Percentiles rank a stretch among this genome's conserved stretches.
Conservation (phyloP, 2,888 invertebrate genomes). For the Drosophila phalerata region DNA sequence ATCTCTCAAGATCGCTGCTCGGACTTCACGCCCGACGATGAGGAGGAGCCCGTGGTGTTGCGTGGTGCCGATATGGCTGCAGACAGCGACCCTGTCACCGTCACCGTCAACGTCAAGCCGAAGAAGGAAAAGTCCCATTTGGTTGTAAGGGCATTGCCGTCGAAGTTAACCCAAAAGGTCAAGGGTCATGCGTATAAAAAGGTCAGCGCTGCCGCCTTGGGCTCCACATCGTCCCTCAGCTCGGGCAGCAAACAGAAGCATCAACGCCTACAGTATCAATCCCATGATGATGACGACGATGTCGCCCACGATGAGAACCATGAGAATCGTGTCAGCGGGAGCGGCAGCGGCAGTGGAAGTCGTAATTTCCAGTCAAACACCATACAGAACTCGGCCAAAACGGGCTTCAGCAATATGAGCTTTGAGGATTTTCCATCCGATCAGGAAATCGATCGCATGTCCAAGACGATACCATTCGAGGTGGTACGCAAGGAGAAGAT, state of each 20-base stretch:
- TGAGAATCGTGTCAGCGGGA: slow-evolving; percentile 49
- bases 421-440: slow-evolving; percentile 91
- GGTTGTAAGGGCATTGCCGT: slow-evolving; percentile 84
- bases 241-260: slow-evolving; percentile 82
- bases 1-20: slow-evolving; percentile 83
- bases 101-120: slow-evolving; percentile 68
- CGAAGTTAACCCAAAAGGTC: slow-evolving; percentile 85
- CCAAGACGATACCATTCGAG: slow-evolving; percentile 88
- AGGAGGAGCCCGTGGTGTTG: slow-evolving; percentile 84
- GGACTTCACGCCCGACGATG: slow-evolving; percentile 84
- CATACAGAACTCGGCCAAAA: slow-evolving; percentile 85
- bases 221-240: slow-evolving; percentile 72
- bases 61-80: slow-evolving; percentile 69
- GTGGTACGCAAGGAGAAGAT: slow-evolving; percentile 87
- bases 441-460: slow-evolving; percentile 86
- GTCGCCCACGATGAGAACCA: slow-evolving; percentile 50
- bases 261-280: slow-evolving; percentile 77
- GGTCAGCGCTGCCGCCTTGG: slow-evolving; percentile 77
- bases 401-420: slow-evolving; percentile 91
- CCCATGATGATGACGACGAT: slow-evolving; percentile 80
- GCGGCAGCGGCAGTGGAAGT: slow-evolving; percentile 7
- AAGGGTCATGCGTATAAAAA: slow-evolving; percentile 84
- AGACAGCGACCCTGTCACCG: slow-evolving; percentile 35
- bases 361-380: slow-evolving; percentile 84
- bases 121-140: slow-evolving; percentile 85